Base-by-base conservation (phyloP, 2,888 invertebrate species). In the Cosmopolites sordidus region DNA sequence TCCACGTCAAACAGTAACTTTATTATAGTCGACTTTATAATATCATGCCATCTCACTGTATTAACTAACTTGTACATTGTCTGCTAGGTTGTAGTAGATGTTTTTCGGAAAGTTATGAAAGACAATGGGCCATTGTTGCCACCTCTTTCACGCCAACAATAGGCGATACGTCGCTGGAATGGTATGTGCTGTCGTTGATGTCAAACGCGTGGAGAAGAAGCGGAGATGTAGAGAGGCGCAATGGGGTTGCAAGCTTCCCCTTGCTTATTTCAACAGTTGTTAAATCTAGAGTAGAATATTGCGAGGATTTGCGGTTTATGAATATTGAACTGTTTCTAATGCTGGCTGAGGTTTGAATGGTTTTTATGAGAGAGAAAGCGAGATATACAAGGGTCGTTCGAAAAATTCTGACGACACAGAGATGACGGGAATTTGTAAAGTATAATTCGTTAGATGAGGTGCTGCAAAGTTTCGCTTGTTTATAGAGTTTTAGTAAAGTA, bases 51-150 rank as follows among this genome's bases (percentile, higher is more conserved):
- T 33, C 12, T 33, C 33, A 33, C 33, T 12, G 12, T 33, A 6
- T n/a, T 11, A 33, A 33, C 33, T 33, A 33, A 33, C 33, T 33
- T 29, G 47, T 44, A 17, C 40, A 48, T 33, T 50, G 50, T 54
- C 39, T 39, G 43, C 29, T 15, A 46, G 3, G 50, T 54, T 54
- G 50, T 50, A 29, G 41, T 22, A 41, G 54, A 47, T 44, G 45
- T 45, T 54, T 54, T 54, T 47, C 22, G 42, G 46, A 38, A 54
- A 46, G 38, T 39, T 33, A 33, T 41, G 16, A 22, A 49, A 50
- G 50, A 54, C 54, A 54, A 54, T 54, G 37, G 47, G 37, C 50
- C 48, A 47, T 55, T 55, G 55, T 55, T 55, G 51, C 43, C 55
- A 55, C 55, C 51, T 55, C 55, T 47, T 48, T 51, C 37, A 37